phyloP scores from a whole-genome alignment of 2,888 invertebrate species.

The Arrhopalites spinosus region DNA sequence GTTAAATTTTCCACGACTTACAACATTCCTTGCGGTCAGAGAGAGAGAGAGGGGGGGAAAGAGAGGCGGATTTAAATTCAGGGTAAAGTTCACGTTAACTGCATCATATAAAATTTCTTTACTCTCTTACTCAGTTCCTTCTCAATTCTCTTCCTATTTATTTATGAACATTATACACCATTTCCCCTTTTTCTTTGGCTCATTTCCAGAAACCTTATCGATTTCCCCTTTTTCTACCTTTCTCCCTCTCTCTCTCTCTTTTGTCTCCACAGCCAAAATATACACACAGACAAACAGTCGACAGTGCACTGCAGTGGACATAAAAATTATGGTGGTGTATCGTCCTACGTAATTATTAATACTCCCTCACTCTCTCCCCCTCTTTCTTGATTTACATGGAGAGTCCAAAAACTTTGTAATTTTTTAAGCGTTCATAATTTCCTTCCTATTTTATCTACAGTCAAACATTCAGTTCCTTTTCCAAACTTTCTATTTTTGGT shows the following conservation, averaged over 20 bases:
- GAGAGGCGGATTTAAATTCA: background rate
- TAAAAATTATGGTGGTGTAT: too few relatives aligned
- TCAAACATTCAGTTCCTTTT: too few relatives aligned
- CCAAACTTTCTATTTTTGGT: too few relatives aligned
- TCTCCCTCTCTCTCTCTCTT: background rate
- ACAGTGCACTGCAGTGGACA: too few relatives aligned
- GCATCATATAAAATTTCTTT: background rate
- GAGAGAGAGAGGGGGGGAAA: too few relatives aligned
- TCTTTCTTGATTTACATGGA: background rate
- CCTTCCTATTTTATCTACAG: too few relatives aligned
- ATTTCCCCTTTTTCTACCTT: background rate
- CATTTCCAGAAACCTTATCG: background rate
- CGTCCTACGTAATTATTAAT: too few relatives aligned
- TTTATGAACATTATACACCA: too few relatives aligned
- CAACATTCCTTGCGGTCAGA: constrained; percentile 4
- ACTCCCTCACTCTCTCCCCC: background rate
- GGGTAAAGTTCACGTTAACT: constrained; percentile 1
- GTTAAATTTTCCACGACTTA: constrained; percentile 7
- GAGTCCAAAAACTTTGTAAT: too few relatives aligned
- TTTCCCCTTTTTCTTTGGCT: background rate
- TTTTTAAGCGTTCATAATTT: too few relatives aligned
- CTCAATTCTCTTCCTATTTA: too few relatives aligned
- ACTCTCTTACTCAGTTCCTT: background rate
- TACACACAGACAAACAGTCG: background rate
- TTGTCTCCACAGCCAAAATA: background rate